Conservation (phyloP, 2,113 vertebrate species). For the Microcebus murinus region DNA sequence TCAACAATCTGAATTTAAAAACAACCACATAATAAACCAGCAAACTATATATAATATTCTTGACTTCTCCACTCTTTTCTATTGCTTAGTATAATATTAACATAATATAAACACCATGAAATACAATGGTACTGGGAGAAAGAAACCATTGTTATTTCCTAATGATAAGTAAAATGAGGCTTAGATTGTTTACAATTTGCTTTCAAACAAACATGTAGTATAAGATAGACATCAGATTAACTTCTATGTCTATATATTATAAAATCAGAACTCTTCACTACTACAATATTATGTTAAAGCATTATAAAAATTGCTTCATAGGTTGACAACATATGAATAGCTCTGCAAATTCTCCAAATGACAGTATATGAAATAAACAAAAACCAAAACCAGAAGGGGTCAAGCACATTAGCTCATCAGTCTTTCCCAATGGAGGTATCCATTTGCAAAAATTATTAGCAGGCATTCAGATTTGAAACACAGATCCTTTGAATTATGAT, state of each 20-base stretch:
- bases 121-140: not conserved
- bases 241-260: not conserved
- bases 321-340: not conserved
- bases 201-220: not conserved
- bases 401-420: not conserved
- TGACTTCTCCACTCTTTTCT: not conserved
- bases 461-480: not conserved
- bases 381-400: not conserved
- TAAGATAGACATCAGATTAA: not conserved
- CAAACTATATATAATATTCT: not conserved
- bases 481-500: not conserved
- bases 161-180: not conserved
- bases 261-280: not conserved
- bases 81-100: not conserved
- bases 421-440: not conserved
- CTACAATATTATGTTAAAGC: not conserved
- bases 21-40: not conserved
- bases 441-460: not conserved
- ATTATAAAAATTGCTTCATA: not conserved
- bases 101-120: not conserved
- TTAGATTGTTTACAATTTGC: not conserved
- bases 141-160: not conserved
- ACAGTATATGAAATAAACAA: not conserved
- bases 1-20: not conserved
- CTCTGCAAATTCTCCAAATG: slow-evolving; percentile 13